phyloP scores from a whole-genome alignment of 2,797 vertebrate genomes.

The Urocyon cinereoargenteus region DNA sequence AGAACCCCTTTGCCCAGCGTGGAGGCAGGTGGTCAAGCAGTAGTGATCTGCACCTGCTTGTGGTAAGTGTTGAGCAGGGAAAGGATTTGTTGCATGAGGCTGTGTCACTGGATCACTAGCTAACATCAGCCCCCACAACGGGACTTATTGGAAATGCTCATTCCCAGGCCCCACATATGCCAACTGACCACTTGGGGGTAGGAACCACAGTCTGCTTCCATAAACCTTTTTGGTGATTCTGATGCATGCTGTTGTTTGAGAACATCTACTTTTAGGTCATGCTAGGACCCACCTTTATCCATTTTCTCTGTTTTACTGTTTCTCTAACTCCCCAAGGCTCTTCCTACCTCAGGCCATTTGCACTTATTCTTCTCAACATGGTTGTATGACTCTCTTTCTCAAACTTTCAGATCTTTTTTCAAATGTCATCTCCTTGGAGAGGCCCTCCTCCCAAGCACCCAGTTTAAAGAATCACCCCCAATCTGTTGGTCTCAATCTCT shows the following conservation, averaged over 20 bases:
- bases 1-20: background rate
- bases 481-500: background rate
- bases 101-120: background rate
- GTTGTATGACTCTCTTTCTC: background rate
- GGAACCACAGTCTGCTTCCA: background rate
- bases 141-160: background rate
- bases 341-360: constrained; percentile 2
- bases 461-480: background rate
- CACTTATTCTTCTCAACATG: background rate
- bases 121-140: too few species aligned
- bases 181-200: background rate
- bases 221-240: background rate
- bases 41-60: background rate
- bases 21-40: background rate
- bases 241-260: background rate
- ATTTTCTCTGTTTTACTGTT: background rate
- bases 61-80: background rate
- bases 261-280: background rate
- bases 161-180: background rate
- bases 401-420: background rate
- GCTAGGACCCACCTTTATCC: background rate
- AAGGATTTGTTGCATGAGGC: background rate
- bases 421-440: background rate
- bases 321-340: background rate
- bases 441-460: background rate